Conservation (phyloP, 2,797 vertebrate species). For the Neoniphon sammara region DNA sequence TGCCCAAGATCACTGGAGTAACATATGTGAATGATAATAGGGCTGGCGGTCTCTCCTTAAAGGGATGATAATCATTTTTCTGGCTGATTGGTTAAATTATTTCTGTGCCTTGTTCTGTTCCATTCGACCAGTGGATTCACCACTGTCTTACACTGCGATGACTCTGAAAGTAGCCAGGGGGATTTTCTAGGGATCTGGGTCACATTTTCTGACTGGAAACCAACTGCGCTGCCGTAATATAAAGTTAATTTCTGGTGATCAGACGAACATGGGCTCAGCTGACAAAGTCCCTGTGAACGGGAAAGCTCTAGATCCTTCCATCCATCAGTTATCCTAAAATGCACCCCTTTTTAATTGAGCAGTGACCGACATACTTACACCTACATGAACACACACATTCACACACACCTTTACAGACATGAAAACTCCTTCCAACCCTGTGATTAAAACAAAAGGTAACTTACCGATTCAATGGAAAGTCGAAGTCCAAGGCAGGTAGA, state of each 20-base stretch:
- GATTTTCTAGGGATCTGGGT: slow-evolving; percentile 54
- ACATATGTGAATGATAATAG: slow-evolving; percentile 61
- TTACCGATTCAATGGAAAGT: slow-evolving; percentile 48
- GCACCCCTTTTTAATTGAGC: neutral
- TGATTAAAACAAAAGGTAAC: slow-evolving; percentile 27
- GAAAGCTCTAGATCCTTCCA: slow-evolving; percentile 4
- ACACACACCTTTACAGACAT: slow-evolving; percentile 1
- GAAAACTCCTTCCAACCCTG: neutral
- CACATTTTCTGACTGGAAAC: slow-evolving; percentile 32
- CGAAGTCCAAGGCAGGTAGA: neutral
- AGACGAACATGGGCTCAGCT: no score
- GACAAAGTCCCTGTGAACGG: slow-evolving; percentile 13
- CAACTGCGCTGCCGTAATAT: neutral
- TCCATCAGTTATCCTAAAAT: neutral
- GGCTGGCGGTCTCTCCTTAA: slow-evolving; percentile 56
- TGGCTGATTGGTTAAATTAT: slow-evolving; percentile 35
- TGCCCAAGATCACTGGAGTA: slow-evolving; percentile 54
- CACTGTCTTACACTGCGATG: slow-evolving; percentile 53
- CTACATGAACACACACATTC: slow-evolving; percentile 3
- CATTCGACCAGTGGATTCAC: slow-evolving; percentile 50
- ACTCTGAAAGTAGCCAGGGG: slow-evolving; percentile 50
- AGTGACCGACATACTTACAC: slow-evolving; percentile 4
- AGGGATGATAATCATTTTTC: slow-evolving; percentile 35
- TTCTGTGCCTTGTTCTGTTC: slow-evolving; percentile 36
- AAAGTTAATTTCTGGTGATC: no score